These are phyloP conservation scores for Drosophila rellima DNA, from an alignment of 2,888 invertebrate species.

Conservation along the genomic window DNA sequence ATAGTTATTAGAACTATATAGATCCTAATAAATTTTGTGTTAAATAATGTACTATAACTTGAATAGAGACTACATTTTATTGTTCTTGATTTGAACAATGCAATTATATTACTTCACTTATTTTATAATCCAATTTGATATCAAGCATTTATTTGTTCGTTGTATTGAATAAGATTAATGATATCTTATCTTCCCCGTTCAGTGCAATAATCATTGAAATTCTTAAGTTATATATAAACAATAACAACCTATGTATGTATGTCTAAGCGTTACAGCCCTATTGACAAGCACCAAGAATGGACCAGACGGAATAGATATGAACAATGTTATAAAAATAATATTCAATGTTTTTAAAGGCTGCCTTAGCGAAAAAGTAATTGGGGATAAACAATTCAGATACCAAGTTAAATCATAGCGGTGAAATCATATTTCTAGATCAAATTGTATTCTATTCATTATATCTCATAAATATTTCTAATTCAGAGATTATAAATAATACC, in stretches of 20 bases:
- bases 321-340: too few species aligned
- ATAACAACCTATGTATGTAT: too few species aligned
- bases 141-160: background rate
- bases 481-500: background rate
- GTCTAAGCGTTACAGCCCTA: too few species aligned
- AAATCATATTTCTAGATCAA: background rate
- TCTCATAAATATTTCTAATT: background rate
- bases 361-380: background rate
- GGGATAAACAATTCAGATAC: background rate
- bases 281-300: too few species aligned
- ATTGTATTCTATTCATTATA: background rate
- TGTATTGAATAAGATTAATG: background rate
- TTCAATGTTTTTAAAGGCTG: too few species aligned
- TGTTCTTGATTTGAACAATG: background rate
- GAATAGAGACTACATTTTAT: background rate
- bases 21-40: background rate
- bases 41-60: background rate
- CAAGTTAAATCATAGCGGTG: background rate
- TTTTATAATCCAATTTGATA: background rate
- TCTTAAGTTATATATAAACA: too few species aligned
- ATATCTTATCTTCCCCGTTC: too few species aligned
- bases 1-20: background rate
- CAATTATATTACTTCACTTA: background rate
- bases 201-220: background rate
- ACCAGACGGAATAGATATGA: background rate